Evolutionary conservation across 92 coral and sea anemone genomes (phyloP).

Genomic region (Epizoanthus ramosus): DNA sequence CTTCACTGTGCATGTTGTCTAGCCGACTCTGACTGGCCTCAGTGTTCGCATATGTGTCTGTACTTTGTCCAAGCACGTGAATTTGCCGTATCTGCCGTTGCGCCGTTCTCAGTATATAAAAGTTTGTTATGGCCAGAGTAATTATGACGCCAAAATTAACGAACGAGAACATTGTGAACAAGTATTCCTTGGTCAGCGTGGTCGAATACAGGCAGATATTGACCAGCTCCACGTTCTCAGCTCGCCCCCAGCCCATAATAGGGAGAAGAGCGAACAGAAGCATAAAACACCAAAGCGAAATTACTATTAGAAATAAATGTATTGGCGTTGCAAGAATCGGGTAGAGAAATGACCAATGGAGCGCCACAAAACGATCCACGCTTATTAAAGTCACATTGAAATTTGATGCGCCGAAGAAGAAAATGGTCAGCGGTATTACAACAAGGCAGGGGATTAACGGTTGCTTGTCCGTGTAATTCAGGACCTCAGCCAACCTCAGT

Average conservation of each 20-base stretch:
- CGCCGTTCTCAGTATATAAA: constrained; percentile 80
- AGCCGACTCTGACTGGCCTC: constrained; percentile 38
- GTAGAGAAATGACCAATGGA: constrained; percentile 80
- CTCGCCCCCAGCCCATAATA: constrained; percentile 78
- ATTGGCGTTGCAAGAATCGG: constrained; percentile 61
- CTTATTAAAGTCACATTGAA: constrained; percentile 83
- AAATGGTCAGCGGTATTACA: constrained; percentile 85
- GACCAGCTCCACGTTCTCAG: constrained; percentile 52
- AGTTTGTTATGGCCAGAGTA: constrained; percentile 73
- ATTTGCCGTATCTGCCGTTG: constrained; percentile 81
- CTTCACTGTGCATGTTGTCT: background rate
- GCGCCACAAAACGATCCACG: constrained; percentile 85
- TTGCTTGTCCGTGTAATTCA: constrained; percentile 69
- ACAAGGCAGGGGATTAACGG: constrained; percentile 83
- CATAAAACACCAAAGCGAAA: constrained; percentile 65
- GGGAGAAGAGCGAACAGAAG: constrained; percentile 72
- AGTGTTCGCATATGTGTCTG: constrained; percentile 31
- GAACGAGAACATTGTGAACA: constrained; percentile 78
- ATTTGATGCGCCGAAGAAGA: constrained; percentile 91
- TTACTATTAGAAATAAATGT: constrained; percentile 48
- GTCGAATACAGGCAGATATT: constrained; percentile 87
- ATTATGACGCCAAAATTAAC: constrained; percentile 79
- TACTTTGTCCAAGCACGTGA: constrained; percentile 47
- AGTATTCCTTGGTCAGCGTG: constrained; percentile 70
- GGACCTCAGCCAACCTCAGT: constrained; percentile 79